These are phyloP conservation scores for Eupithecia subumbrata DNA, from an alignment of 2,888 invertebrate species.

Conservation along the genomic window DNA sequence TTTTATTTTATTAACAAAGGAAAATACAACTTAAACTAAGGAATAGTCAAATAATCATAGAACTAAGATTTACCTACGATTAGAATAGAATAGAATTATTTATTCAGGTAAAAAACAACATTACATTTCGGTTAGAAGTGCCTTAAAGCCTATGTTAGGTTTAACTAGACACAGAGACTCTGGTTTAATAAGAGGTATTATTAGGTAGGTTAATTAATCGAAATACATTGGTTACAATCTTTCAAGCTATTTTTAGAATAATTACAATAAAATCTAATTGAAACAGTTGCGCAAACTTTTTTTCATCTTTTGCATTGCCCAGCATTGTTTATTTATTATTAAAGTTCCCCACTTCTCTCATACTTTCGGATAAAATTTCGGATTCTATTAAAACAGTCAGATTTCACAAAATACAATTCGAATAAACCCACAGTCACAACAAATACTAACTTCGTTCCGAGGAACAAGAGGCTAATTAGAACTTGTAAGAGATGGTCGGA, in stretches of 20 bases:
- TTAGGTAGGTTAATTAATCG: no score
- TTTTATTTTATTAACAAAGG: background rate
- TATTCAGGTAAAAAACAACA: no score
- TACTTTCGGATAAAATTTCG: background rate
- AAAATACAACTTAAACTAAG: no score
- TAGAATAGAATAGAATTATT: no score
- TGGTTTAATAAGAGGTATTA: no score
- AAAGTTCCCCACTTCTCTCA: background rate
- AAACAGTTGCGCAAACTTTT: background rate
- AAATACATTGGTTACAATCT: no score
- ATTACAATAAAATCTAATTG: no score
- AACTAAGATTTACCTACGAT: background rate
- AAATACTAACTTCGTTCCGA: constrained; percentile 53
- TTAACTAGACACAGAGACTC: no score
- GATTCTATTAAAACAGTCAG: background rate
- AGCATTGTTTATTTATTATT: background rate
- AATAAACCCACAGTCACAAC: constrained; percentile 37
- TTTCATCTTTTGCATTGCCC: background rate
- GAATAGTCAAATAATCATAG: background rate
- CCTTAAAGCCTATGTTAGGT: no score
- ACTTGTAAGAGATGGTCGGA: constrained; percentile 58
- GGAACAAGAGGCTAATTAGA: constrained; percentile 63
- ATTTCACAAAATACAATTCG: constrained; percentile 10
- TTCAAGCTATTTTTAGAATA: no score
- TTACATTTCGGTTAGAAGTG: no score